Evolutionary conservation across 2,797 vertebrate genomes (phyloP).

Genomic region (Leptatherina wallacei): DNA sequence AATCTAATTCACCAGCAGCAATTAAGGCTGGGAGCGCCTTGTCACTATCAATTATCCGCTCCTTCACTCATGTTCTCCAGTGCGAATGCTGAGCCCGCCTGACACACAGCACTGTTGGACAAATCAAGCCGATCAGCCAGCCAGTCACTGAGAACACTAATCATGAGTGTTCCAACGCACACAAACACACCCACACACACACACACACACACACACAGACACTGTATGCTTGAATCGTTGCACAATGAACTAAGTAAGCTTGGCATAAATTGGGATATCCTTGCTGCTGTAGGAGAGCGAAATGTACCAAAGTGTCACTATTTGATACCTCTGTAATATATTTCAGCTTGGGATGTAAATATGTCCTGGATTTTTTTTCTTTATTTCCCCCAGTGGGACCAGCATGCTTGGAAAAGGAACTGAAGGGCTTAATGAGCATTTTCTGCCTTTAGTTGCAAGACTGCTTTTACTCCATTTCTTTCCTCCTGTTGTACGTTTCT

Average conservation of each 20-base stretch:
- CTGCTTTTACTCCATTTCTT: not conserved
- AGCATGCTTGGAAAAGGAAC: not conserved
- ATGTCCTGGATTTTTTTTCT: not conserved
- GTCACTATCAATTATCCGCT: conserved; percentile 85
- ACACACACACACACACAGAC: too few species aligned
- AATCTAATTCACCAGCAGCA: conserved; percentile 86
- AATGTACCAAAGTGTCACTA: not conserved
- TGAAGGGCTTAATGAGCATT: not conserved
- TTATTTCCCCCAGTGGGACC: not conserved
- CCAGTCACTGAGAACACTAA: conserved; percentile 77
- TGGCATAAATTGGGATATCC: conserved; percentile 32
- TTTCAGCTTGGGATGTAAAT: not conserved
- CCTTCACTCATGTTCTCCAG: conserved; percentile 83
- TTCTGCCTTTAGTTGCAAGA: not conserved
- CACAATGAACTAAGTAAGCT: conserved; percentile 47
- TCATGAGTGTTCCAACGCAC: conserved; percentile 69
- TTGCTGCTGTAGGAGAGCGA: not conserved
- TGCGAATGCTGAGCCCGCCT: conserved; percentile 70
- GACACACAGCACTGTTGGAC: conserved; percentile 77
- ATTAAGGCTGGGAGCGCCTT: conserved; percentile 84
- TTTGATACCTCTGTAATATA: not conserved
- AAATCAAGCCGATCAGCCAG: conserved; percentile 79
- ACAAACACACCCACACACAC: conserved; percentile 46
- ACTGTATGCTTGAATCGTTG: conserved; percentile 49
- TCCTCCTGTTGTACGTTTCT: not conserved